A percentile compares a stretch with the other conserved stretches of the same genome.
These are phyloP conservation scores for Drosophila suboccidentalis DNA, from an alignment of 2,888 invertebrate genomes.

Conservation along the genomic window DNA sequence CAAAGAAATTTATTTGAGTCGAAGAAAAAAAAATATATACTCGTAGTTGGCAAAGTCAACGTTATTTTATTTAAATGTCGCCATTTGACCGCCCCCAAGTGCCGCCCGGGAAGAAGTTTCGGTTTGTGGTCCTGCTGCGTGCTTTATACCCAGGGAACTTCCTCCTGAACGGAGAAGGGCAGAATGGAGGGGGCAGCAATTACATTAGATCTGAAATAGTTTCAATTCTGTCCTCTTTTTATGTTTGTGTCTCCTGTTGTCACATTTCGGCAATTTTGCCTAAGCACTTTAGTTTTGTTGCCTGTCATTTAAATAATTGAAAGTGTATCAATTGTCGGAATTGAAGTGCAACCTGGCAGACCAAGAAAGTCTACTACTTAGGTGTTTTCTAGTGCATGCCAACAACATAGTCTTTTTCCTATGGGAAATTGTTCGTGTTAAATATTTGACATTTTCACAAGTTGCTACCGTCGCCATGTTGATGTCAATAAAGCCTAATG, in stretches of 20 bases:
- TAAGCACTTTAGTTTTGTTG: slow-evolving; percentile 71
- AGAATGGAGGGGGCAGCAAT: slow-evolving; percentile 52
- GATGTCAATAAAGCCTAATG: slow-evolving; percentile 70
- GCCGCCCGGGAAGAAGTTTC: slow-evolving; percentile 7
- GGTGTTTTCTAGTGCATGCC: neutral
- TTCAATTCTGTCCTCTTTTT: slow-evolving; percentile 21
- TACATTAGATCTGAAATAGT: slow-evolving; percentile 66
- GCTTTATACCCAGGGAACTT: neutral
- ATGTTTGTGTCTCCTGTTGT: slow-evolving; percentile 13
- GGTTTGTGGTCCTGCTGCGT: slow-evolving; percentile 43
- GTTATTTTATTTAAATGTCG: slow-evolving; percentile 54
- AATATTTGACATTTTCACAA: slow-evolving; percentile 18
- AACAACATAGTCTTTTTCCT: neutral
- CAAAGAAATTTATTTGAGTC: slow-evolving; percentile 64
- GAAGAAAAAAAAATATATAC: slow-evolving; percentile 25
- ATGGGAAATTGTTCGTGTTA: neutral
- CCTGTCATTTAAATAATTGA: slow-evolving; percentile 76
- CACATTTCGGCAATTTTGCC: slow-evolving; percentile 58
- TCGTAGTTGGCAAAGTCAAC: slow-evolving; percentile 35
- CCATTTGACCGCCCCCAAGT: slow-evolving; percentile 59
- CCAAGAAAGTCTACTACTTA: neutral
- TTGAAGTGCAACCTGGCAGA: slow-evolving; percentile 11
- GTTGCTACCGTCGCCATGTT: slow-evolving; percentile 26
- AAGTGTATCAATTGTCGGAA: slow-evolving; percentile 58
- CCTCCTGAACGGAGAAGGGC: neutral